Base-by-base conservation (phyloP, 1,140 invertebrate species). In the Akabosia matsudoensis region DNA sequence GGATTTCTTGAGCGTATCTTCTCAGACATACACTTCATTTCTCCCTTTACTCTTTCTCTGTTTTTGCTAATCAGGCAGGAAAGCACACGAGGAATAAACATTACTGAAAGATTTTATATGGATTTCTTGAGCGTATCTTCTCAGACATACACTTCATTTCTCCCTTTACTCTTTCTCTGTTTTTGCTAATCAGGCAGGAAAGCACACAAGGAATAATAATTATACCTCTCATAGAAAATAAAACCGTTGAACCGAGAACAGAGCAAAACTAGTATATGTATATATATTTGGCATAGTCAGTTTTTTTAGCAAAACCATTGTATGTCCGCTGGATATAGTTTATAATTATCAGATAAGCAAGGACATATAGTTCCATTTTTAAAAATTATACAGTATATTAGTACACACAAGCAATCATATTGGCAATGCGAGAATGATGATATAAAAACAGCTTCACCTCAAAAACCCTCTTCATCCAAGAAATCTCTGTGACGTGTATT, bases 151-250 rank as follows among this genome's bases (percentile, higher is more conserved):
- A 45, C 37, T 45, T 45, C 37, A 45, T 18, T 18, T 10, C 37
- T 45, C 30, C 10, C 61, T 22, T 28, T 67, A 30, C 61, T 67
- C 1, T 45, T 7, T 18, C 37, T 18, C 37, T 45, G 37, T 45
- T 31, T 67, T 67, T 67, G 61, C 61, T 67, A 67, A 67, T 67
- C 61, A 67, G 61, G 61, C 26, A 67, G 7, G 28, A 22, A 61
- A 61, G 54, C 54, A 13, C 4, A 24, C 54, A 24, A 61, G 54
- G n/a, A n/a, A n/a, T n/a, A 67, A 22, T 67, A 67, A 67, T 67
- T 67, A 67, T n/a, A 30, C 61, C 4, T 67, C 61, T 31, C 54
- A 61, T 22, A 22, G 7, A 61, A 61, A 61, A 61, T 7, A 61
- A 61, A 30, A 30, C n/a, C 61, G 10, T n/a, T 13, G 3, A 28